phyloP scores from a whole-genome alignment of 2,113 vertebrate genomes.

The Ceyx cyanopectus region DNA sequence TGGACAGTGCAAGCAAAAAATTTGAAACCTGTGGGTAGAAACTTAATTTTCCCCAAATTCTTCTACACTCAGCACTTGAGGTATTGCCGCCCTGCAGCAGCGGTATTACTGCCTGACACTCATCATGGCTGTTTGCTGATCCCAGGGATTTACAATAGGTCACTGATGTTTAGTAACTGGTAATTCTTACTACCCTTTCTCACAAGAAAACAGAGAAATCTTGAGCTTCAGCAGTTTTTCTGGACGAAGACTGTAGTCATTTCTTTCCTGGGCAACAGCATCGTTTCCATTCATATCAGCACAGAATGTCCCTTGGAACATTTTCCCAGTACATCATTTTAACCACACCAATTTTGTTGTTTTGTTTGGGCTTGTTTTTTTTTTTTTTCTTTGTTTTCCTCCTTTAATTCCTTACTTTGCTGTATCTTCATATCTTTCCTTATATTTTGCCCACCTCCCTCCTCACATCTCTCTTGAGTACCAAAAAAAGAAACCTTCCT shows the following conservation, averaged over 20 bases:
- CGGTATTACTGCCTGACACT: conserved; percentile 29
- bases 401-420: background rate
- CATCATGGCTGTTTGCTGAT: background rate
- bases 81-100: background rate
- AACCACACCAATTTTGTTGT: background rate
- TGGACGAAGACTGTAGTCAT: background rate
- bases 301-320: conserved; percentile 3
- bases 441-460: background rate
- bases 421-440: background rate
- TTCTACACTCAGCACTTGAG: conserved; percentile 6
- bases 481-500: background rate
- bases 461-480: background rate
- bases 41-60: background rate
- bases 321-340: background rate
- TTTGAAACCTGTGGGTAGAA: background rate
- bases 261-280: background rate
- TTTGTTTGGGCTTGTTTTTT: no score
- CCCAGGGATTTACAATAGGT: conserved; percentile 37
- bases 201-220: background rate
- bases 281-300: background rate
- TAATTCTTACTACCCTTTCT: conserved; percentile 25
- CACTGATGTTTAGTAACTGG: background rate
- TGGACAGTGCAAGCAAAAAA: background rate
- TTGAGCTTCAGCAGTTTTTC: background rate
- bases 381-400: background rate